Base-by-base conservation (phyloP, 1,140 invertebrate species). In the Cotesia chilonis region DNA sequence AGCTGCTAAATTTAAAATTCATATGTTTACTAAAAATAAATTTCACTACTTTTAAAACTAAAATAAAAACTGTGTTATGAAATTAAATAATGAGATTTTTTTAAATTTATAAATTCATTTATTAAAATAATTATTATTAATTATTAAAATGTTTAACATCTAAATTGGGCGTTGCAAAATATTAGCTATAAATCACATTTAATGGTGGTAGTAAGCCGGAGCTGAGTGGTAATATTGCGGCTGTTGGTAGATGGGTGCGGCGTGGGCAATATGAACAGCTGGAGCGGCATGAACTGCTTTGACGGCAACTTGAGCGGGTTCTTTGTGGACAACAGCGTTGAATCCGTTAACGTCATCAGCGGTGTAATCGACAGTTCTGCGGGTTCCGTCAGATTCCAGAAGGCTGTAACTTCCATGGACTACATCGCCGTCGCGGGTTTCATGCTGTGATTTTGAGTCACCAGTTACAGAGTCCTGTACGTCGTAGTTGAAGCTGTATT, bases 331-430 rank as follows among this genome's bases (percentile, higher is more conserved):
- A 60, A 83, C 78, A n/a, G 82, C 79, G 61, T 84, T 81, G 72
- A 84, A 86, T 66, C 85, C 84, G 57, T 82, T 80, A 20, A 79
- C 65, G 5, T 79, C 65, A 72, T 86, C 83, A 35, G 84, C 84
- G 5, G 81, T 81, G 79, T 86, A 85, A 38, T 81, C 75, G 55
- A 83, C 82, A 35, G 35, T 79, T 73, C 60, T 80, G n/a, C 90
- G 87, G 12, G 90, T 89, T 55, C 92, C 92, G 73, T 93, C 92
- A 14, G 92, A 88, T 78, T 93, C 90, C 55, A 89, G 81, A 57
- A 92, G 85, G 20, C 84, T 86, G 77, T 90, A 91, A 75, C 85
- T 88, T 0, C 90, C 90, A 10, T 85, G 84, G 1, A 91, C 90
- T 2, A 79, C 72, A 66, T 88, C 88, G 0, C 88, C 89, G 55